These are phyloP conservation scores for Lophotis ruficrista DNA, from an alignment of 2,113 vertebrate species.

Conservation along the genomic window DNA sequence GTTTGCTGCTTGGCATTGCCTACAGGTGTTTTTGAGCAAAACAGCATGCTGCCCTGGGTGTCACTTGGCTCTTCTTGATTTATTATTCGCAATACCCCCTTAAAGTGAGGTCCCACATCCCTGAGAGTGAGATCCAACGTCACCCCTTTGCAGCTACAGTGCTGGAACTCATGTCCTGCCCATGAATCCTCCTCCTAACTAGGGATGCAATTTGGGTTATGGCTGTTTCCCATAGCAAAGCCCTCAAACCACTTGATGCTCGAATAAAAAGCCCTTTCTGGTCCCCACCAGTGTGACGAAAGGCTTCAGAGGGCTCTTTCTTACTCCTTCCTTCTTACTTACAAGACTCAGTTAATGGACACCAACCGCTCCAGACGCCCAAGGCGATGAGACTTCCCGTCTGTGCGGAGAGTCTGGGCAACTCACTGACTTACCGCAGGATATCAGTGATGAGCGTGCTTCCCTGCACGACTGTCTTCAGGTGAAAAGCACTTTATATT, in stretches of 20 bases:
- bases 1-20: neutral
- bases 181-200: neutral
- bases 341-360: neutral
- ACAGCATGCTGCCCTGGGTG: neutral
- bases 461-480: neutral
- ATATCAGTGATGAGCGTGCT: neutral
- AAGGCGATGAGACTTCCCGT: constrained; percentile 31
- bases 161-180: neutral
- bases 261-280: neutral
- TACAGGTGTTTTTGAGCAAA: neutral
- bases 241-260: neutral
- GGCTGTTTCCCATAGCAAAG: neutral
- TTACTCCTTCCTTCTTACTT: neutral
- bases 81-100: neutral
- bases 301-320: constrained; percentile 39
- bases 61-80: neutral
- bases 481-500: neutral
- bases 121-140: neutral
- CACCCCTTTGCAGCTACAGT: neutral
- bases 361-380: neutral
- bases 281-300: neutral
- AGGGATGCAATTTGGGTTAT: neutral
- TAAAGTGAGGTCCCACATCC: neutral
- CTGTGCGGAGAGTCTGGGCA: constrained; percentile 10
- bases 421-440: neutral